Percentiles rank a stretch among this genome's conserved stretches.
These are phyloP conservation scores for Bombyx mandarina DNA, from an alignment of 1,140 invertebrate genomes.

Conservation along the genomic window DNA sequence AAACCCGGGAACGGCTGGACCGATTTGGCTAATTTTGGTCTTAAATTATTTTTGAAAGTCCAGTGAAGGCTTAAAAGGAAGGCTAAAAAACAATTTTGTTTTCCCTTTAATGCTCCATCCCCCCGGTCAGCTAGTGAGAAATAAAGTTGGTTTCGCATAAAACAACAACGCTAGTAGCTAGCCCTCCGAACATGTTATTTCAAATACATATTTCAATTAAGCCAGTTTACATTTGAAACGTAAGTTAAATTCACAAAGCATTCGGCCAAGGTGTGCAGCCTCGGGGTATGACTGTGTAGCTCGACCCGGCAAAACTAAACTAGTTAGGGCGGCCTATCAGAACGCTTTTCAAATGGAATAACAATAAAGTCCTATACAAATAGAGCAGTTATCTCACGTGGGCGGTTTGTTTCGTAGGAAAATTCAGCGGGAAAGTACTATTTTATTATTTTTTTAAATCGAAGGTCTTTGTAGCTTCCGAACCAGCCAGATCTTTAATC, in stretches of 20 bases:
- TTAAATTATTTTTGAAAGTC: no score
- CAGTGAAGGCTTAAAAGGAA: no score
- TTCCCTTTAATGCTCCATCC: no score
- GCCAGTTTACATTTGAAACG: slow-evolving; percentile 44
- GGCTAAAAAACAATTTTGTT: no score
- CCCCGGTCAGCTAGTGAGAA: no score
- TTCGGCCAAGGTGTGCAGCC: slow-evolving; percentile 25
- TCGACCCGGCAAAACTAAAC: slow-evolving; percentile 26
- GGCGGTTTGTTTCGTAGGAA: neutral
- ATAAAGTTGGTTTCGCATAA: slow-evolving; percentile 7
- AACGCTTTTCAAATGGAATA: slow-evolving; percentile 17
- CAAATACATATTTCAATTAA: slow-evolving; percentile 56
- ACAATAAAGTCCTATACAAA: slow-evolving; percentile 18
- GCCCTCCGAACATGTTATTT: slow-evolving; percentile 34
- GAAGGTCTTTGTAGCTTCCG: no score
- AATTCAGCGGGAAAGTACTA: no score
- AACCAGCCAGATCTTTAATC: no score
- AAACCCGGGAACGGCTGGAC: no score
- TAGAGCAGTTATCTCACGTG: slow-evolving; percentile 8
- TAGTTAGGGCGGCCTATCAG: slow-evolving; percentile 19
- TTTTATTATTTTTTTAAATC: no score
- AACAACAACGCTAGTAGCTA: slow-evolving; percentile 9
- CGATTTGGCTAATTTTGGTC: no score
- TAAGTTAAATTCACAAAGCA: slow-evolving; percentile 52
- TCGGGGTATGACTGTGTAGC: slow-evolving; percentile 13